Evolutionary conservation across 2,888 invertebrate genomes (phyloP).

Genomic region (Eilema sororculum): DNA sequence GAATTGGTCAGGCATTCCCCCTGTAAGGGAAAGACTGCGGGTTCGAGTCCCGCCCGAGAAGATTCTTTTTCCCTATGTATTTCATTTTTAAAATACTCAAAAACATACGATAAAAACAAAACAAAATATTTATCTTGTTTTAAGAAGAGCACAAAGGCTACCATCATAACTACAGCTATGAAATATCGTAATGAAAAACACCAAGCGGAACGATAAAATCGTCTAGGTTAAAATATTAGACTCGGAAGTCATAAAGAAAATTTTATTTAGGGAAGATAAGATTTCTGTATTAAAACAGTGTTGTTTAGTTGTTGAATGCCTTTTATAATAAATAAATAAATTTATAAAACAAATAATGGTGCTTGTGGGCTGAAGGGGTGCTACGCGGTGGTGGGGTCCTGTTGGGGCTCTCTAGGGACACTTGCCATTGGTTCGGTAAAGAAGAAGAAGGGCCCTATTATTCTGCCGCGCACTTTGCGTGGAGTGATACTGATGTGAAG

Average conservation of each 20-base stretch:
- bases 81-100: neutral
- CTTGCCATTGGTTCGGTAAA: neutral
- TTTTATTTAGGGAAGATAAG: constrained; percentile 73
- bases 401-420: neutral
- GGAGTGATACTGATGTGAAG: neutral
- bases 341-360: neutral
- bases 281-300: constrained; percentile 68
- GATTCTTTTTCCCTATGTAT: too few species aligned
- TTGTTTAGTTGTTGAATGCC: constrained; percentile 58
- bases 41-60: too few species aligned
- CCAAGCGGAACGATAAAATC: constrained; percentile 71
- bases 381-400: neutral
- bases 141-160: constrained; percentile 1
- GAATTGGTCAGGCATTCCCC: too few species aligned
- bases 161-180: constrained; percentile 41
- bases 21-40: too few species aligned
- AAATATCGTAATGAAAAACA: constrained; percentile 68
- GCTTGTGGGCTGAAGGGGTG: neutral
- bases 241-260: constrained; percentile 81
- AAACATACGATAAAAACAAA: neutral
- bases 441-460: too few species aligned
- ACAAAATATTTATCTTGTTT: constrained; percentile 1
- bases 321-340: neutral
- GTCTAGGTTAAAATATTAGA: constrained; percentile 77
- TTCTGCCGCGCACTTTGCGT: neutral